Base-by-base conservation (phyloP, 1,140 invertebrate genomes). In the Eulimnadia texana region DNA sequence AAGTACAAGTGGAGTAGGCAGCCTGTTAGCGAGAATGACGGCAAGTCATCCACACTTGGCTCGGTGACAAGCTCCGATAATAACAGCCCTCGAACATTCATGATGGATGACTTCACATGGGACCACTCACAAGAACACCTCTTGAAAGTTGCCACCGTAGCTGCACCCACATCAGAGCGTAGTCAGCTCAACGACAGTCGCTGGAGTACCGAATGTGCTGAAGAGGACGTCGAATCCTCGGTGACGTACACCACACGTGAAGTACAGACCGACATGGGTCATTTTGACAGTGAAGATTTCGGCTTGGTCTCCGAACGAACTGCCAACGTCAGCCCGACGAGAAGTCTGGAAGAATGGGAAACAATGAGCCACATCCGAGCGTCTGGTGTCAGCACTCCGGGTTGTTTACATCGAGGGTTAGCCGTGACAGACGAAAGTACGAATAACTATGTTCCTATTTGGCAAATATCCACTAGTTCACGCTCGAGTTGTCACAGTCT, bases 281-380 rank as follows among this genome's bases (percentile, higher is more conserved):
- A 61, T 1, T 42, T 61, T 24, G 53, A 54, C 49, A 23, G 13
- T 3, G 49, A 63, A 11, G 33, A 16, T 16, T 42, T 42, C 6
- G 33, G 16, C 6, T 9, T 42, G 33, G 33, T 42, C 16, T 6
- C 6, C 33, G 16, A 6, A 42, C 6, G 33, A 42, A 42, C 33
- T n/a, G n/a, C n/a, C 33, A 57, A 27, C 20, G 61, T 23, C 25
- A 64, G 59, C 28, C 59, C 59, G 13, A 61, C 59, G 0, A 42
- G 50, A 9, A 61, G 59, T 24, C n/a, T 62, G n/a, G 66, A 61
- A 20, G 62, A 62, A 56, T 54, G 42, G 29, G 63, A 58, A 56
- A 64, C 61, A 20, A 52, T 28, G 49, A 63, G 61, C 52, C 63
- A 67, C 52, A 27, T 64, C 33, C 33, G 33, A 42, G 33, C 33